Evolutionary conservation across 2,113 vertebrate genomes (phyloP).

Genomic region (Chascanopsetta lugubris): DNA sequence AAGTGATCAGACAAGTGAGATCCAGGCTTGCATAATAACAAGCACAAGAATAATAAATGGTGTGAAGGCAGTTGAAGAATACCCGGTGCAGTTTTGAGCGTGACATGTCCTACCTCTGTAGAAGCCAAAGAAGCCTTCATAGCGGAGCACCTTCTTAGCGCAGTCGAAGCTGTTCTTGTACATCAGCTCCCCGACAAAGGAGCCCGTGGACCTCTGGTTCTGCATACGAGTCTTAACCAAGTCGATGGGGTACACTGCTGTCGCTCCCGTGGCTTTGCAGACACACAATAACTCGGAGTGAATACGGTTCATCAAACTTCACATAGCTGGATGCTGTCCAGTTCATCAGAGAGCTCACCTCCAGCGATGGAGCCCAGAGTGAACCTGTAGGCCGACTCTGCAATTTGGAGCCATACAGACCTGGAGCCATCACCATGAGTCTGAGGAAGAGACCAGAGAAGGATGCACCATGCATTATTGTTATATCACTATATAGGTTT

Average conservation of each 20-base stretch:
- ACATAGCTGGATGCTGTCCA: background rate
- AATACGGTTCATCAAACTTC: background rate
- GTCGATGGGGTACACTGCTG: slow-evolving; percentile 95
- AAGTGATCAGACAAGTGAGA: too few relatives aligned
- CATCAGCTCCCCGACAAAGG: slow-evolving; percentile 95
- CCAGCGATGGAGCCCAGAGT: slow-evolving; percentile 92
- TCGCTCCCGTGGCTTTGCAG: slow-evolving; percentile 90
- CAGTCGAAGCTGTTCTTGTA: slow-evolving; percentile 99
- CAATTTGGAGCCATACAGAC: slow-evolving; percentile 90
- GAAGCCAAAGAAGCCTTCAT: slow-evolving; percentile 95
- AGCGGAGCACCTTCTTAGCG: slow-evolving; percentile 97
- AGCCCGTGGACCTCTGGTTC: slow-evolving; percentile 92
- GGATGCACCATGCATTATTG: too few relatives aligned
- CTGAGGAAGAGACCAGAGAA: slow-evolving; percentile 66
- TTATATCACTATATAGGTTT: too few relatives aligned
- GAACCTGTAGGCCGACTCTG: slow-evolving; percentile 97
- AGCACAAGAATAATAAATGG: background rate
- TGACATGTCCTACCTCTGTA: slow-evolving; percentile 87
- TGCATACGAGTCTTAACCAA: slow-evolving; percentile 98
- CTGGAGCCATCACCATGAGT: slow-evolving; percentile 83
- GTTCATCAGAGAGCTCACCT: slow-evolving; percentile 58
- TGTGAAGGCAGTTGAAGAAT: background rate
- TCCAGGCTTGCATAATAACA: too few relatives aligned
- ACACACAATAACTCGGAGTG: background rate
- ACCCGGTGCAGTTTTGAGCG: background rate